These are phyloP conservation scores for Choloepus hoffmanni DNA, from an alignment of 2,113 vertebrate genomes.

Conservation along the genomic window DNA sequence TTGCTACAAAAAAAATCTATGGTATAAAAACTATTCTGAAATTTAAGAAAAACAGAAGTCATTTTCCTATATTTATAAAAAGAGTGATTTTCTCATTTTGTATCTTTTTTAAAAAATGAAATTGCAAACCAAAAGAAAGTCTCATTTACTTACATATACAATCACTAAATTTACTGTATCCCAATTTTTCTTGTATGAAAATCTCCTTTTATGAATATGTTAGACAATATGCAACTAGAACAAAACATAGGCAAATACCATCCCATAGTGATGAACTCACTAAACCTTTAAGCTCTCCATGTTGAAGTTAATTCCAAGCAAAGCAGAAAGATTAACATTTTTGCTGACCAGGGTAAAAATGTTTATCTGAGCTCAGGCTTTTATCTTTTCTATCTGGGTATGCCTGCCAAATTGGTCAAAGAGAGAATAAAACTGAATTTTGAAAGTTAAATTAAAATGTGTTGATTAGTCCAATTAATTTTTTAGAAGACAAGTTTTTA, in stretches of 20 bases:
- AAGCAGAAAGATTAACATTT: neutral
- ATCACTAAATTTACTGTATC: neutral
- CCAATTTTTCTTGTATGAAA: slow-evolving; percentile 52
- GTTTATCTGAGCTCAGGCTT: slow-evolving; percentile 33
- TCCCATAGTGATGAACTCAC: neutral
- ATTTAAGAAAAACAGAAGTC: neutral
- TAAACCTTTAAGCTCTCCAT: neutral
- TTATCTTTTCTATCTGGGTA: slow-evolving; percentile 20
- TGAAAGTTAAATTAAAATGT: slow-evolving; percentile 49
- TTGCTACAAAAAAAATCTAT: neutral
- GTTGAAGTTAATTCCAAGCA: slow-evolving; percentile 56
- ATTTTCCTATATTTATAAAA: slow-evolving; percentile 33
- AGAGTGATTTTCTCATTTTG: slow-evolving; percentile 8
- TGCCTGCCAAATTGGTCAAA: slow-evolving; percentile 24
- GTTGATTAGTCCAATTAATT: slow-evolving; percentile 51
- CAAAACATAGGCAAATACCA: neutral
- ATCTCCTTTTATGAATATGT: slow-evolving; percentile 35
- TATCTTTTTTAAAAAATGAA: slow-evolving; percentile 50
- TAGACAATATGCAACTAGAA: slow-evolving; percentile 54
- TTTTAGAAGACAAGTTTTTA: slow-evolving; percentile 44
- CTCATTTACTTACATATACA: neutral
- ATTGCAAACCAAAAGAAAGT: slow-evolving; percentile 53
- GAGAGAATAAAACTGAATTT: slow-evolving; percentile 51
- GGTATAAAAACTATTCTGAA: slow-evolving; percentile 3
- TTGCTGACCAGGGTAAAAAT: neutral